Conservation (phyloP, 2,797 vertebrate genomes). For the Hoplostethus atlanticus region DNA sequence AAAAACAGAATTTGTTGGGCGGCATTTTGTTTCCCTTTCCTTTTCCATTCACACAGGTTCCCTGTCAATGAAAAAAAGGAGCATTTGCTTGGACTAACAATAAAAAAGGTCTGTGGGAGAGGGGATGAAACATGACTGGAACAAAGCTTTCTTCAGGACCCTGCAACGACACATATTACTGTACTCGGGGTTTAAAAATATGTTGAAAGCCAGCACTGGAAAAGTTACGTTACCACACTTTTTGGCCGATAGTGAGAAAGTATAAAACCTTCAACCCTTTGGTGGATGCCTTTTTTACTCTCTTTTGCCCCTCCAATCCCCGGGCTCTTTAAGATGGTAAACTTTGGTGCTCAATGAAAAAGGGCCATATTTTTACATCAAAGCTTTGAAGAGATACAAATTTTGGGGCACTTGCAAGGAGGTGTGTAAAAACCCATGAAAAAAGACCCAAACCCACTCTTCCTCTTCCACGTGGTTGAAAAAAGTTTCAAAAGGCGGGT, state of each 20-base stretch:
- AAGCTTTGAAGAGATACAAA: slow-evolving; percentile 71
- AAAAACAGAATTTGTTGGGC: slow-evolving; percentile 72
- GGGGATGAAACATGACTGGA: slow-evolving; percentile 85
- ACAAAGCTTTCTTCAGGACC: slow-evolving; percentile 84
- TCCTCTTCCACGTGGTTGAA: slow-evolving; percentile 83
- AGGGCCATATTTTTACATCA: slow-evolving; percentile 84
- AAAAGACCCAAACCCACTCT: slow-evolving; percentile 75
- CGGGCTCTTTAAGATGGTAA: slow-evolving; percentile 85
- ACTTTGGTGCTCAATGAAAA: slow-evolving; percentile 83
- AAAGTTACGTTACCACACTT: slow-evolving; percentile 84
- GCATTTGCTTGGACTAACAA: slow-evolving; percentile 90
- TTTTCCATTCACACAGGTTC: slow-evolving; percentile 87
- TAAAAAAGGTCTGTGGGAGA: slow-evolving; percentile 87
- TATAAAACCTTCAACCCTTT: slow-evolving; percentile 84
- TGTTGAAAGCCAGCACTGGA: slow-evolving; percentile 80
- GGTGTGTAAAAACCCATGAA: slow-evolving; percentile 77
- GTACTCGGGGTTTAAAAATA: slow-evolving; percentile 81
- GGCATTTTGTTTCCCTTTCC: slow-evolving; percentile 90
- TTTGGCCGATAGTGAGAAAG: slow-evolving; percentile 86
- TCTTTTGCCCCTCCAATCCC: slow-evolving; percentile 64
- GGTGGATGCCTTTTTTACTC: slow-evolving; percentile 86
- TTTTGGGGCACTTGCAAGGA: slow-evolving; percentile 72
- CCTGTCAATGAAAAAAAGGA: slow-evolving; percentile 89
- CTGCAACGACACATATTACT: slow-evolving; percentile 78
- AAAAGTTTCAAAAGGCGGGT: slow-evolving; percentile 76